Evolutionary conservation across 2,113 vertebrate genomes (phyloP).

Genomic region (Rattus norvegicus): DNA sequence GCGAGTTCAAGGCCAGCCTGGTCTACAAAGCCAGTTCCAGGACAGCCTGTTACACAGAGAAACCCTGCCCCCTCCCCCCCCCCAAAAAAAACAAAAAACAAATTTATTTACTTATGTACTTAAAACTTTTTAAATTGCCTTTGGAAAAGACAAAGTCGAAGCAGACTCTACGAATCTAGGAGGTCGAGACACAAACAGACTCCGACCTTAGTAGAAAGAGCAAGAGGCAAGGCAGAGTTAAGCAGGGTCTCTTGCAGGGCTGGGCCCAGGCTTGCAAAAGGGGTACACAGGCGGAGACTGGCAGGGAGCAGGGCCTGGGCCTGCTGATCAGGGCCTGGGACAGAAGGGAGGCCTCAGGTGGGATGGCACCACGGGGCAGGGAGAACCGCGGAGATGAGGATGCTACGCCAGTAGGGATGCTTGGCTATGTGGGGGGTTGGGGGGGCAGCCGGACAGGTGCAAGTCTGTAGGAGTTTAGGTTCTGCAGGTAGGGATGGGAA

Average conservation of each 20-base stretch:
- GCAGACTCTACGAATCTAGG: fast-evolving
- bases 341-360: neutral
- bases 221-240: neutral
- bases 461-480: neutral
- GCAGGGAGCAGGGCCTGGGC: neutral
- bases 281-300: neutral
- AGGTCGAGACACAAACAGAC: fast-evolving
- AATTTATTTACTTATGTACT: too few relatives aligned
- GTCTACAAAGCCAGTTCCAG: too few relatives aligned
- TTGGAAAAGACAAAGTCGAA: neutral
- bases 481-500: neutral
- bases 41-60: too few relatives aligned
- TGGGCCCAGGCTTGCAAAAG: too few relatives aligned
- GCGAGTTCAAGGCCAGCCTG: too few relatives aligned
- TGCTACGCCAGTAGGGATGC: neutral
- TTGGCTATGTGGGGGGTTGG: neutral
- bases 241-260: neutral
- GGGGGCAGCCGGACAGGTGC: neutral
- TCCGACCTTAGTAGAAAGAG: too few relatives aligned
- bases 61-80: too few relatives aligned
- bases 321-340: neutral
- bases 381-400: neutral
- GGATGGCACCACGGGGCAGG: neutral
- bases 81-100: too few relatives aligned
- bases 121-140: neutral